phyloP scores from a whole-genome alignment of 1,140 invertebrate genomes.

The Nylanderia fulva region DNA sequence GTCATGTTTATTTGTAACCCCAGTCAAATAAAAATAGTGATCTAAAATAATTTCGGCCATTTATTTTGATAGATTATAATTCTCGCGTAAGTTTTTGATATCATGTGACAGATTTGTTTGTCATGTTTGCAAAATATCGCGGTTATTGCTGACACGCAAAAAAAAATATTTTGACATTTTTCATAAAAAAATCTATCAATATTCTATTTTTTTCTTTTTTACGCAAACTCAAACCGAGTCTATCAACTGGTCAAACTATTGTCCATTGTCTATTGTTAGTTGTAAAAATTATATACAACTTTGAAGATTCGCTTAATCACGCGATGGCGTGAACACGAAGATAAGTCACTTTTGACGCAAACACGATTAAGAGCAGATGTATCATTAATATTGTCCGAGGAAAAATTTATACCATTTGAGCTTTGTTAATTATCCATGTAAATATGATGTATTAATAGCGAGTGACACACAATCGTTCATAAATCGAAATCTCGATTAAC shows the following conservation, averaged over 20 bases:
- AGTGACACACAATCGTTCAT: not conserved
- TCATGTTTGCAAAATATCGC: constrained; percentile 40
- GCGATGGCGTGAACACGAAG: constrained; percentile 21
- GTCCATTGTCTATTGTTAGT: not conserved
- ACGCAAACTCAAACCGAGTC: not conserved
- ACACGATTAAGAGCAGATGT: constrained; percentile 31
- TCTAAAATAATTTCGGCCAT: constrained; percentile 31
- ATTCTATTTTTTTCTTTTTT: not conserved
- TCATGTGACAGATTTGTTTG: constrained; percentile 36
- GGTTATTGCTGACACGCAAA: constrained; percentile 33
- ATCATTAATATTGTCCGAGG: constrained; percentile 47
- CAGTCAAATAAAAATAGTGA: constrained; percentile 44
- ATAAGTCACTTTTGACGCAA: constrained; percentile 36
- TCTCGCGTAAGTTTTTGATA: not conserved
- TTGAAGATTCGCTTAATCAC: constrained; percentile 47
- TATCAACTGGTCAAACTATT: constrained; percentile 30
- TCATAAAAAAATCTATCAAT: constrained; percentile 23
- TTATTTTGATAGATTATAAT: constrained; percentile 54
- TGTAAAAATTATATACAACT: constrained; percentile 34
- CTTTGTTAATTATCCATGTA: constrained; percentile 15
- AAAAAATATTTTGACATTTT: constrained; percentile 49
- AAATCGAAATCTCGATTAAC: constrained; percentile 15
- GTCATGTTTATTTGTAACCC: constrained; percentile 2
- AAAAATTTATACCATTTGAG: constrained; percentile 32
- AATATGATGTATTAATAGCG: constrained; percentile 18